These are phyloP conservation scores for Euura lappo DNA, from an alignment of 1,140 invertebrate genomes.

Conservation along the genomic window DNA sequence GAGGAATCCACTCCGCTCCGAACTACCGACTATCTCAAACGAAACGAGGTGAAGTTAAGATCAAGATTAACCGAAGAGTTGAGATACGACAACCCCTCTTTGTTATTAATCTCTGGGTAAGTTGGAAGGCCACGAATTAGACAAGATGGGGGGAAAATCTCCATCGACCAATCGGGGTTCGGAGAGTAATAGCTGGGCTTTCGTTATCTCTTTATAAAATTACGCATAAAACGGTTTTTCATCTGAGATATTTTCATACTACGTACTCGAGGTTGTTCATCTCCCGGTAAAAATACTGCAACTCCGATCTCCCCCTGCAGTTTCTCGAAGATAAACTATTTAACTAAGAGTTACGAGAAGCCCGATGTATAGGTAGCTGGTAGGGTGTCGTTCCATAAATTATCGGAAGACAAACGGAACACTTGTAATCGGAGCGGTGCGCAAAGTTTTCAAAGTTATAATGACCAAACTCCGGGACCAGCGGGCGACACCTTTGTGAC, in stretches of 20 bases:
- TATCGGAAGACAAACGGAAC: constrained; percentile 6
- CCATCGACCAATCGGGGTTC: no score
- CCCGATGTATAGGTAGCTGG: background rate
- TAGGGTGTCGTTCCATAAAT: background rate
- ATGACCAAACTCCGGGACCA: background rate
- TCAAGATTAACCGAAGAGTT: background rate
- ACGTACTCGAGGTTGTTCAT: no score
- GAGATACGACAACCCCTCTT: background rate
- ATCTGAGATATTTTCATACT: no score
- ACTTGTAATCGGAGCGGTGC: background rate
- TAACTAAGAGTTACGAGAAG: background rate
- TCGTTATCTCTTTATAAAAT: no score
- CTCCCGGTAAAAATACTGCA: background rate
- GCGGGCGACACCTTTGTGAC: background rate
- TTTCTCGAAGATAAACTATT: background rate
- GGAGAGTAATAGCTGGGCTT: no score
- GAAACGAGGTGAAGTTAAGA: background rate
- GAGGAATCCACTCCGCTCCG: no score
- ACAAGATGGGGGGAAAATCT: background rate
- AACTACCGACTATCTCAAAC: background rate
- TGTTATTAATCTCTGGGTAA: background rate
- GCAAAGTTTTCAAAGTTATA: constrained; percentile 3
- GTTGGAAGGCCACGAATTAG: background rate
- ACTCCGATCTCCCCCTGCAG: no score
- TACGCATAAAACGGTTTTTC: no score